Evolutionary conservation across 2,797 vertebrate genomes (phyloP), one percentile per base, ranked within the genome.

Genomic region (Eptatretus atami): DNA sequence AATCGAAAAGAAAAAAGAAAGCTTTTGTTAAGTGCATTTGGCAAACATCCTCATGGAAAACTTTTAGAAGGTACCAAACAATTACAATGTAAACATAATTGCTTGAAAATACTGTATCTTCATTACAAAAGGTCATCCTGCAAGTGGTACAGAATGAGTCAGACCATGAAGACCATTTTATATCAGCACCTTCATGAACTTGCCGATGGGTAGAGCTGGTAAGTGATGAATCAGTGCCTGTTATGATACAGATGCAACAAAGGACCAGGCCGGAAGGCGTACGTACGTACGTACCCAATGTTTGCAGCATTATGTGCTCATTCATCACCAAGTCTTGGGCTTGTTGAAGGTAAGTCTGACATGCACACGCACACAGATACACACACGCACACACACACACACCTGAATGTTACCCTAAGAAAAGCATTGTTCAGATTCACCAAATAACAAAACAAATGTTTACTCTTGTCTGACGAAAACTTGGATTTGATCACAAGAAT

Each of bases 291-390:
- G 77, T 78, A 94, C 92, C 92, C 77, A 98, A 82, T 64, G 90
- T 93, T 71, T 98, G 92, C 73, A 98, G 82, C 78, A 96, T 83
- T 74, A 94, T 81, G 65, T 84, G 88, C 84, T 98, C 92, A 80
- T 95, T 81, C 75, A 83, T 80, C 77, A 92, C 92, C 71, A 98
- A 79, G 76, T 98, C 92, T 78, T 98, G 92, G 71, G 84, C 82
- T 77, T 87, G 86, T 67, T 92, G 87, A 76, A 88, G 85, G 73
- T 93, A 98, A 70, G 82, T 81, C 92, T 96, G 75, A 65, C 81
- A 81, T 19, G 19, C 19, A 19, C 19, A 19, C 19, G 19, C 8
- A 63, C n/a, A n/a, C 25, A 11, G 12, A 65, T 11, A 57, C 55
- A 9, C 10, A 24, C 24, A 19, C 53, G 15, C 31, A 12, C 57